Percentiles rank a stretch among this genome's conserved stretches.
These are phyloP conservation scores for Spongilla lacustris DNA, from an alignment of 37 sponge, comb jelly and placozoan genomes.

Conservation along the genomic window DNA sequence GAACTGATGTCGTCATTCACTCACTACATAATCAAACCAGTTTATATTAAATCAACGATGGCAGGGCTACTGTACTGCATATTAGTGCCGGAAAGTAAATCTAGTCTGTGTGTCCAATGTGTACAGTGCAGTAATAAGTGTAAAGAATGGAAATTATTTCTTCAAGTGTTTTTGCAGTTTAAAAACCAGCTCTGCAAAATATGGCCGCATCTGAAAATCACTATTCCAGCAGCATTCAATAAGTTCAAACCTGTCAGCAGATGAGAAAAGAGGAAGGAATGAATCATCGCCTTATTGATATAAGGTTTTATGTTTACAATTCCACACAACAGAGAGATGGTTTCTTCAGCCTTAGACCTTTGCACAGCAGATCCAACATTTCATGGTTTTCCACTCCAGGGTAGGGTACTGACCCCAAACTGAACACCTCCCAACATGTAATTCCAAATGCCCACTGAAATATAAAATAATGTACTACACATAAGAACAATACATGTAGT, in stretches of 20 bases:
- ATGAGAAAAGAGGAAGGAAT: background rate
- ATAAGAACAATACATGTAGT: background rate
- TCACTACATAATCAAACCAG: too few relatives aligned
- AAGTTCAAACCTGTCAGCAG: background rate
- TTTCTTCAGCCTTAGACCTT: background rate
- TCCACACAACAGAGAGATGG: background rate
- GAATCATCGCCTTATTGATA: background rate
- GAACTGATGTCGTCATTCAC: too few relatives aligned
- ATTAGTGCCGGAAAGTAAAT: too few relatives aligned
- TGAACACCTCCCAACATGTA: slow-evolving; percentile 33
- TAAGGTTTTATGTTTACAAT: background rate
- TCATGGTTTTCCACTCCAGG: slow-evolving; percentile 5
- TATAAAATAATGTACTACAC: background rate
- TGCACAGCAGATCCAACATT: background rate
- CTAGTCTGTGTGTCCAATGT: too few relatives aligned
- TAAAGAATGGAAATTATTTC: too few relatives aligned
- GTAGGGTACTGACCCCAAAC: slow-evolving; percentile 11
- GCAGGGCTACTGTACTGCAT: too few relatives aligned
- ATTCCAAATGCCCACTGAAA: slow-evolving; percentile 45
- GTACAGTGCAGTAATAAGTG: too few relatives aligned
- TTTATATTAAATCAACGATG: too few relatives aligned
- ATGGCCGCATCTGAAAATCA: background rate
- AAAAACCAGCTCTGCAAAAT: background rate
- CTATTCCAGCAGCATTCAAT: background rate
- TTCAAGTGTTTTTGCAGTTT: background rate